Evolutionary conservation across 2,888 invertebrate genomes (phyloP).

Genomic region (Lysandra bellargus): DNA sequence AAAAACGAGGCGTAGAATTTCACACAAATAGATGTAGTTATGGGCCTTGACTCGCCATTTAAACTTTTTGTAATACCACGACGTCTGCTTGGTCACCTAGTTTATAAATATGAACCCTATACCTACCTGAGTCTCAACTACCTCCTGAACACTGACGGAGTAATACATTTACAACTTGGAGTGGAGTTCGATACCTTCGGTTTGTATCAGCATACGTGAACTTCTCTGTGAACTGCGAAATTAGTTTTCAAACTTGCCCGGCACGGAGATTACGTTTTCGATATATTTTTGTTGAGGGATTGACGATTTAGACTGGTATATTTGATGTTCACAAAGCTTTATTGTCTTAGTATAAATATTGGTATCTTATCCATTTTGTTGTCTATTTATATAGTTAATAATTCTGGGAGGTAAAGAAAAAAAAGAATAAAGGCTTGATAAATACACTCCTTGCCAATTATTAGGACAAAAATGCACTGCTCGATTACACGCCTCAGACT

Average conservation of each 20-base stretch:
- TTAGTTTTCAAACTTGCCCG: conserved; percentile 33
- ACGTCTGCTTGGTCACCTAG: no score
- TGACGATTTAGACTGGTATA: not conserved
- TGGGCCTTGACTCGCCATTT: no score
- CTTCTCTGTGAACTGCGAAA: conserved; percentile 32
- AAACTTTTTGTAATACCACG: no score
- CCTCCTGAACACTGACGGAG: not conserved
- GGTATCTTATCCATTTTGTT: not conserved
- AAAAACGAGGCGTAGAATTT: no score
- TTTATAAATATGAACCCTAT: no score
- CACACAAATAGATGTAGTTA: no score
- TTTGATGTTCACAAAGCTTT: not conserved
- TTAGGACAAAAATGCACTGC: no score
- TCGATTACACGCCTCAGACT: no score
- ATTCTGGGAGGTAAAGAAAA: no score
- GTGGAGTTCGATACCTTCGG: conserved; percentile 30
- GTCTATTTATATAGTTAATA: not conserved
- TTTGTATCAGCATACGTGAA: conserved; percentile 31
- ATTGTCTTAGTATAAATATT: not conserved
- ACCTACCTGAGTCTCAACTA: not conserved
- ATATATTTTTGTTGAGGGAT: conserved; percentile 3
- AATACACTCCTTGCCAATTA: no score
- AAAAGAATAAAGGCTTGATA: no score
- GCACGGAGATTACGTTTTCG: conserved; percentile 11
- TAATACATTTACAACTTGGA: conserved; percentile 27